phyloP scores from a whole-genome alignment of 2,797 vertebrate species.

The Parauchenoglanis punctatus region DNA sequence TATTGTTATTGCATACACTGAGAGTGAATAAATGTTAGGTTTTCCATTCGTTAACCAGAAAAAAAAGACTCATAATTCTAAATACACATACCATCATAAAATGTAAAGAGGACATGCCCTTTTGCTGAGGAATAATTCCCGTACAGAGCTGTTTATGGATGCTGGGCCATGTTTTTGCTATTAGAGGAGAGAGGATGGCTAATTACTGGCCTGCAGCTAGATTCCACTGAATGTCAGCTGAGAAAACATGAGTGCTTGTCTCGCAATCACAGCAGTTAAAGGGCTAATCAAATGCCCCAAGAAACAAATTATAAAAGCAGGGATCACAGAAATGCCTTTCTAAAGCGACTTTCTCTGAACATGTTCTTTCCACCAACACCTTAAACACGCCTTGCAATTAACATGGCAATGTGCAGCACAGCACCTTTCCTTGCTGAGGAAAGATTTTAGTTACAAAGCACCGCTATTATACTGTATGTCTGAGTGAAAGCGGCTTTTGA shows the following conservation, averaged over 20 bases:
- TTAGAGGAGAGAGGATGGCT: slow-evolving; percentile 60
- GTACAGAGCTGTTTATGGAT: slow-evolving; percentile 36
- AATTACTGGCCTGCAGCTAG: slow-evolving; percentile 65
- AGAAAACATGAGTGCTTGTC: slow-evolving; percentile 65
- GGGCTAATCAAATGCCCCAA: slow-evolving; percentile 60
- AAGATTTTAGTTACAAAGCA: not conserved
- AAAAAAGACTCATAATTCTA: not conserved
- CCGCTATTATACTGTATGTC: not conserved
- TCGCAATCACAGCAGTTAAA: slow-evolving; percentile 64
- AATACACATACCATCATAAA: slow-evolving; percentile 35
- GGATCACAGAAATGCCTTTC: slow-evolving; percentile 61
- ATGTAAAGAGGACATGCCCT: slow-evolving; percentile 51
- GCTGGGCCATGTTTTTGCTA: slow-evolving; percentile 58
- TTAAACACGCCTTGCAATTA: slow-evolving; percentile 32
- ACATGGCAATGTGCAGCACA: not conserved
- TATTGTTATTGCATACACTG: not conserved
- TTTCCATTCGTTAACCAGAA: not conserved
- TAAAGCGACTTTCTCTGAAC: slow-evolving; percentile 38
- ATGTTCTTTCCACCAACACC: slow-evolving; percentile 40
- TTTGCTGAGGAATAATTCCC: slow-evolving; percentile 43
- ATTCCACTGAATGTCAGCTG: slow-evolving; percentile 66
- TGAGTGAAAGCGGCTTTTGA: not conserved
- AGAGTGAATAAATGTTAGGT: not conserved
- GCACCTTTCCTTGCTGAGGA: not conserved
- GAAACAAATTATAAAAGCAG: slow-evolving; percentile 61